Conservation (phyloP, 2,888 invertebrate genomes). For the Pseudococcus longispinus region DNA sequence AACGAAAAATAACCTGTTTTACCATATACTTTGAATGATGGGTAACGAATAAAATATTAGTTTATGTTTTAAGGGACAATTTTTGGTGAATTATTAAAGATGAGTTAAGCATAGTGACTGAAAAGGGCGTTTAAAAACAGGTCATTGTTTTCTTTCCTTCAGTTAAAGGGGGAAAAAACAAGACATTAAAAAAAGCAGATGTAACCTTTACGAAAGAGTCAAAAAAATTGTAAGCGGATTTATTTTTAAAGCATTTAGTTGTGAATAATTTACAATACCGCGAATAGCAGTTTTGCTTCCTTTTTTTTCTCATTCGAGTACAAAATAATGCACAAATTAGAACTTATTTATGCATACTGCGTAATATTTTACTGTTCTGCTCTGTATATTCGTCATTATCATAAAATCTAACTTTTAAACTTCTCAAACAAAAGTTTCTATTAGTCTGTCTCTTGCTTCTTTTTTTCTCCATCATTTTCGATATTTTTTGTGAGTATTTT, state of each 20-base stretch:
- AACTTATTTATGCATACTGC: slow-evolving; percentile 43
- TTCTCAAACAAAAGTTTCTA: slow-evolving; percentile 44
- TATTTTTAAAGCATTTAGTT: slow-evolving; percentile 42
- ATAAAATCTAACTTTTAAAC: slow-evolving; percentile 44
- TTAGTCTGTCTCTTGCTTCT: background rate
- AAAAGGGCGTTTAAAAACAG: slow-evolving; percentile 44
- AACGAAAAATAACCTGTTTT: slow-evolving; percentile 12
- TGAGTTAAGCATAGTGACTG: slow-evolving; percentile 30
- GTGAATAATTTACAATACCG: slow-evolving; percentile 46
- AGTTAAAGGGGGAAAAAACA: background rate
- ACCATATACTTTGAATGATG: slow-evolving; percentile 45
- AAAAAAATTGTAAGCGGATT: slow-evolving; percentile 43
- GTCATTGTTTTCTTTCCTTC: slow-evolving; percentile 29
- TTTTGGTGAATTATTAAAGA: slow-evolving; percentile 48
- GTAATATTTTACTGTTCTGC: slow-evolving; percentile 29
- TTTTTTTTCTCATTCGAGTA: slow-evolving; percentile 5
- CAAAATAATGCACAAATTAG: slow-evolving; percentile 45
- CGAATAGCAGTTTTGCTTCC: slow-evolving; percentile 22
- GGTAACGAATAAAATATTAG: slow-evolving; percentile 33
- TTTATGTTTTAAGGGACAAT: slow-evolving; percentile 44
- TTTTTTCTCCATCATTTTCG: background rate
- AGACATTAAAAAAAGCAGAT: slow-evolving; percentile 9
- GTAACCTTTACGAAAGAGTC: slow-evolving; percentile 18
- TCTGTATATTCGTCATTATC: slow-evolving; percentile 33
- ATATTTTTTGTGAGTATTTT: slow-evolving; percentile 36